Base-by-base conservation (phyloP, 2,113 vertebrate species). In the Vanacampus margaritifer region DNA sequence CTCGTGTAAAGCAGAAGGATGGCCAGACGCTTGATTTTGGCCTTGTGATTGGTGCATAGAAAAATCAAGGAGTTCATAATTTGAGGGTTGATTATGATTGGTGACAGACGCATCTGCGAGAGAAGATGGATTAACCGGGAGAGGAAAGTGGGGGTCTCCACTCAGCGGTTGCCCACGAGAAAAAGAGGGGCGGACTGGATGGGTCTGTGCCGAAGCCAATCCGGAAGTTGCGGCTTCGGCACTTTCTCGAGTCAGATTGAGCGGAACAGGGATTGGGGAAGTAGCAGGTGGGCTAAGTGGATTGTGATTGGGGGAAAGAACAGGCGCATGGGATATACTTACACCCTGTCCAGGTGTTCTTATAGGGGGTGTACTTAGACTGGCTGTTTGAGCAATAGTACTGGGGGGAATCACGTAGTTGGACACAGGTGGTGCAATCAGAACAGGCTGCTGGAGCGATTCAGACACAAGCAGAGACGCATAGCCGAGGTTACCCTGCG, bases 401-500 rank as follows among this genome's bases (percentile, higher is more conserved):
- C 88, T 78, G 21, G 94, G 90, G 67, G 93, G 89, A 86, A 93
- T 89, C 86, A 94, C 85, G 64, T 91, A 93, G 90, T 90, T 93
- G 59, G 94, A 94, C 81, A 94, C 93, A 21, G 95, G 95, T 19
- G 93, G 95, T 60, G 96, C 94, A 69, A 97, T 93, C 86, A 97
- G 68, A 76, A 97, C 86, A 0, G 94, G 93, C 9, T 93, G 96
- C 78, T 93, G 94, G 61, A 95, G 82, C n/a, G 93, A 87, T 41
- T 96, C 94, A 0, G 95, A 85, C 17, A 93, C 88, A 36, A 98
- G 86, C 54, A 98, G 91, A 82, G 94, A 95, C 5, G 95, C 95
- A 64, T 95, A 97, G 81, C 94, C 93, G 46, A 93, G 90, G 90
- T 91, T 92, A 81, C 92, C 92, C 92, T 96, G 96, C 24, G 90